Evolutionary conservation across 2,113 vertebrate species (phyloP).

Genomic region (Oreochromis aureus): DNA sequence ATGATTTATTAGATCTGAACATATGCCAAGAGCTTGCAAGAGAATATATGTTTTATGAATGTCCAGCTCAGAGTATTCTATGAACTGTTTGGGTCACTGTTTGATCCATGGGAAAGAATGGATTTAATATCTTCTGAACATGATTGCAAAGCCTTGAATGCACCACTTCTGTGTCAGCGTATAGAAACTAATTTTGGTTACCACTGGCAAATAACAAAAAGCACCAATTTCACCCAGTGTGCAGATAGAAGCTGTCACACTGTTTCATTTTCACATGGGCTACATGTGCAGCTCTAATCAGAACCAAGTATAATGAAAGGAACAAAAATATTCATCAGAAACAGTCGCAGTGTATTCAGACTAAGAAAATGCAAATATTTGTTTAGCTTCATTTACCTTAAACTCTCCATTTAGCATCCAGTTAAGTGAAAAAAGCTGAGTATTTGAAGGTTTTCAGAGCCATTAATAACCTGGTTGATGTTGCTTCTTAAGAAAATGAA

Average conservation of each 20-base stretch:
- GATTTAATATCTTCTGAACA: slow-evolving; percentile 51
- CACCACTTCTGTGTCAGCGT: neutral
- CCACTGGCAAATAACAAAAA: slow-evolving; percentile 27
- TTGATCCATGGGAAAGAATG: slow-evolving; percentile 61
- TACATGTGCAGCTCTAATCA: neutral
- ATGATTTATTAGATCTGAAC: slow-evolving; percentile 70
- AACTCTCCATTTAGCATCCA: neutral
- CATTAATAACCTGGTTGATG: neutral
- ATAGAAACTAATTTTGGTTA: neutral
- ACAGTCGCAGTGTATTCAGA: neutral
- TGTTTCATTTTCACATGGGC: neutral
- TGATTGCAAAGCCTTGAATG: slow-evolving; percentile 22
- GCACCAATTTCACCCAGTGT: neutral
- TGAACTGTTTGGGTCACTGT: slow-evolving; percentile 67
- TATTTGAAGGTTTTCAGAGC: neutral
- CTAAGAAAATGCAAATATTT: neutral
- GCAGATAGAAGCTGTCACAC: neutral
- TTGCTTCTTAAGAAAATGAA: neutral
- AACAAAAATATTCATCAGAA: neutral
- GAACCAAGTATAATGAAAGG: neutral
- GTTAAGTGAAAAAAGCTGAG: neutral
- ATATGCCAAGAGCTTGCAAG: slow-evolving; percentile 60
- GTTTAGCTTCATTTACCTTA: neutral
- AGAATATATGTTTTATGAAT: slow-evolving; percentile 75
- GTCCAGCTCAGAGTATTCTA: slow-evolving; percentile 63